Base-by-base conservation (phyloP, 2,113 vertebrate genomes). In the Dipodomys merriami region DNA sequence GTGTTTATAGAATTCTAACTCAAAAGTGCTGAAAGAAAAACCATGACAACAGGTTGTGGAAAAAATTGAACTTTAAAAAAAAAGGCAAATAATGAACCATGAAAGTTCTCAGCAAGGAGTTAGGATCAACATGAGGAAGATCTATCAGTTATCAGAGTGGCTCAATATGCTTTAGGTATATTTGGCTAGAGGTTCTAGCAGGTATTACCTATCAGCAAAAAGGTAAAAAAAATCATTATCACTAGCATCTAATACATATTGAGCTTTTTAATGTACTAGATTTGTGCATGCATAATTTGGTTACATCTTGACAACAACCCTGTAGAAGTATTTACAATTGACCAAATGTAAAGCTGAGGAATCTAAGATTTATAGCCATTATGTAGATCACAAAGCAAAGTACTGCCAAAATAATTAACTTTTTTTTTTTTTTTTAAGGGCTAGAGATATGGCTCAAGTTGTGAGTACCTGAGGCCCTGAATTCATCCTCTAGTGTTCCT, bases 11-110 rank as follows among this genome's bases (percentile, higher is more conserved):
- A 83, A 65, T 33, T 74, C 39, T 72, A 76, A 83, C 9, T 95
- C 53, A 86, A 64, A 49, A 76, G 44, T 88, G 49, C 73, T 94
- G 78, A 80, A 77, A 86, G n/a, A 94, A 64, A 95, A 84, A 68
- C 22, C 19, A 11, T 53, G 39, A 91, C 65, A 69, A 74, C 22
- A 94, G 71, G 33, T 8, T 72, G 44, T 76, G 53, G 49, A 79
- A 88, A 65, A 44, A 12, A 30, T 69, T 93, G 69, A 91, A 91
- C 35, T 91, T 95, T 80, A 74, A 71, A 87, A 57, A 71, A 53
- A 91, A 94, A 90, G 64, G 49, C 64, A 93, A 64, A 67, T 82
- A 81, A 29, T 86, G 67, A 89, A 82, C 85, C 62, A 33, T 80
- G 13, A 88, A 91, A 12, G 3, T 68, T 94, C 39, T 91, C 20